Conservation (phyloP, 2,113 vertebrate species). For the Planiliza haematocheilus region DNA sequence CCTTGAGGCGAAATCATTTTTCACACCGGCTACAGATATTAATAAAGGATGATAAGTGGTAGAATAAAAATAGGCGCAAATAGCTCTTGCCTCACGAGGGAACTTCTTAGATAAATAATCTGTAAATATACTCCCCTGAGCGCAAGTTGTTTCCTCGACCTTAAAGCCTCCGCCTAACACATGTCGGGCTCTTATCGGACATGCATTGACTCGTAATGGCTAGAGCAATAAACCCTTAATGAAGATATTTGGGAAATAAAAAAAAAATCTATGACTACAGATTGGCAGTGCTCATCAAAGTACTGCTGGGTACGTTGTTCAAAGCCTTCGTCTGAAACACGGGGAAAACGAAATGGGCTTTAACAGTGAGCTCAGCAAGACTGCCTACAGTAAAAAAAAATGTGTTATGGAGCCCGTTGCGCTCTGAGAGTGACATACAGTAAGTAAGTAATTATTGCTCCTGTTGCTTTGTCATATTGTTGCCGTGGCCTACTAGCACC, state of each 20-base stretch:
- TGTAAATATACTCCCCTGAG: slow-evolving; percentile 18
- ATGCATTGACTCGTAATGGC: slow-evolving; percentile 5
- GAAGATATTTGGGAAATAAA: slow-evolving; percentile 7
- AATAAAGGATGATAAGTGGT: slow-evolving; percentile 37
- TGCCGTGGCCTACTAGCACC: slow-evolving; percentile 38
- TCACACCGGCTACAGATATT: slow-evolving; percentile 47
- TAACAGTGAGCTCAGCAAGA: slow-evolving; percentile 22
- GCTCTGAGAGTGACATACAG: slow-evolving; percentile 37
- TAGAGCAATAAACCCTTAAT: not conserved
- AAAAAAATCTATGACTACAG: not conserved
- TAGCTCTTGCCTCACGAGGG: slow-evolving; percentile 24
- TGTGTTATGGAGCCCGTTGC: slow-evolving; percentile 13
- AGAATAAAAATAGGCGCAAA: slow-evolving; percentile 35
- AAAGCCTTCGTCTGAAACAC: slow-evolving; percentile 5
- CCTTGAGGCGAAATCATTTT: slow-evolving; percentile 57
- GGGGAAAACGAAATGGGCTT: slow-evolving; percentile 16
- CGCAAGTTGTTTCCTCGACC: slow-evolving; percentile 36
- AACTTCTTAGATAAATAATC: slow-evolving; percentile 40
- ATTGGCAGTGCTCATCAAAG: slow-evolving; percentile 11
- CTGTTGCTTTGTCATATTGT: slow-evolving; percentile 58
- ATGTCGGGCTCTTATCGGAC: not conserved
- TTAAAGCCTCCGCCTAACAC: slow-evolving; percentile 15
- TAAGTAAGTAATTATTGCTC: slow-evolving; percentile 47
- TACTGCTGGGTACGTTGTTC: slow-evolving; percentile 1
- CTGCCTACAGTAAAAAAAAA: slow-evolving; percentile 12